Base-by-base conservation (phyloP, 1,140 invertebrate genomes). In the Cataglyphis hispanica region DNA sequence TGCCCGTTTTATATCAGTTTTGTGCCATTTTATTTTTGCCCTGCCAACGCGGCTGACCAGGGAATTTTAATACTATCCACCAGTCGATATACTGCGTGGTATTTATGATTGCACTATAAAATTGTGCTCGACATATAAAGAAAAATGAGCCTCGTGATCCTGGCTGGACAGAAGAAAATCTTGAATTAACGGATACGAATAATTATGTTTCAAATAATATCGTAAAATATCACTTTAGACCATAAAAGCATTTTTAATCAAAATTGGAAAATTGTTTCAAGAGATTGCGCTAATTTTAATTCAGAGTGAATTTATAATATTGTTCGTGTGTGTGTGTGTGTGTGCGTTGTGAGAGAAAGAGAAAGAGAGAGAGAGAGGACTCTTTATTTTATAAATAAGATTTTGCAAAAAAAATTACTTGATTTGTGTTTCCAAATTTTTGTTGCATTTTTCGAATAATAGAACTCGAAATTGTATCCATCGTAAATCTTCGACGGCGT, bases 1-100 rank as follows among this genome's bases (percentile, higher is more conserved):
- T 69, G 16, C 34, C 22, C 64, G 16, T 70, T 69, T 66, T 78
- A 50, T 53, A 19, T 1, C 25, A 34, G 22, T 8, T 50, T 50
- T 50, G 46, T 50, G 46, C 16, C 16, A 19, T 50, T 50, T 50
- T 50, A 80, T 70, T 80, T 80, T 70, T 80, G 46, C 77, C 50
- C 56, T 50, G 50, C 22, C 10, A 46, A 40, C 22, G 64, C 43
- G n/a, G 19, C 2, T 19, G 46, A 16, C 4, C 43, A n/a, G 27
- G 7, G 60, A 66, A 78, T 78, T 78, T 78, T 78, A 78, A 78
- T 66, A 66, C 60, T 78, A 78, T 78, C 75, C 40, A 60, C 13
- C 60, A 78, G 40, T 78, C 75, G 27, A 78, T 78, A 78, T 66
- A 78, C 43, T 40, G 27, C n/a, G 7, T n/a, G 19, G 60, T 78